Conservation (phyloP, 1,140 invertebrate genomes). For the Ostrea denselamellosa region DNA sequence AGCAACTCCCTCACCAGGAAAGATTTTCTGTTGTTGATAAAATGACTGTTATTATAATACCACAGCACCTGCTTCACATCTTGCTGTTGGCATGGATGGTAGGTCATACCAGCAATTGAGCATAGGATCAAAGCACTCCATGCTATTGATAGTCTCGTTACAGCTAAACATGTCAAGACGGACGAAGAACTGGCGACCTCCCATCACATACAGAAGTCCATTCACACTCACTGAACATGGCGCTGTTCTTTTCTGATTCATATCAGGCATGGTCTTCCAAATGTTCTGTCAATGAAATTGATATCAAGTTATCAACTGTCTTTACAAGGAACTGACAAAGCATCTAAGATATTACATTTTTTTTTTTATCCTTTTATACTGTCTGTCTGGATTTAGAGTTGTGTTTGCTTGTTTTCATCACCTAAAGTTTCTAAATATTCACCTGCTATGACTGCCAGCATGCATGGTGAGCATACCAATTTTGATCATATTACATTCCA, state of each 20-base stretch:
- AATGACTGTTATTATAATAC: conserved; percentile 78
- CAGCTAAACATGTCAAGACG: conserved; percentile 59
- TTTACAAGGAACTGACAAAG: too few species aligned
- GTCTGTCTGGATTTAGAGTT: too few species aligned
- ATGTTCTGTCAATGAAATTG: conserved; percentile 82
- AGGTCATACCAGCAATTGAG: conserved; percentile 87
- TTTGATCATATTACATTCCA: too few species aligned
- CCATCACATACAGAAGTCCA: conserved; percentile 89
- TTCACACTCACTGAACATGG: conserved; percentile 91
- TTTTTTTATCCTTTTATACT: too few species aligned
- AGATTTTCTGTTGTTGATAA: too few species aligned
- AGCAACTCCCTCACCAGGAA: background rate
- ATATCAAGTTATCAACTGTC: too few species aligned
- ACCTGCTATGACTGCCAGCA: too few species aligned
- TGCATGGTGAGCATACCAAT: too few species aligned
- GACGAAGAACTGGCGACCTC: conserved; percentile 80
- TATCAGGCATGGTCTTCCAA: conserved; percentile 87
- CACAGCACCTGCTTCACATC: conserved; percentile 90
- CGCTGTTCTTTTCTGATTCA: conserved; percentile 88
- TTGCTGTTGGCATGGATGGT: conserved; percentile 86
- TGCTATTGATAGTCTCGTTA: conserved; percentile 85
- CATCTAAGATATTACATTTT: too few species aligned
- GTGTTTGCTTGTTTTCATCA: too few species aligned
- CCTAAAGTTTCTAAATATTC: too few species aligned
- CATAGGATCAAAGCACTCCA: conserved; percentile 89